Conservation (phyloP, 1,140 invertebrate genomes). For the Glossosoma conforme region DNA sequence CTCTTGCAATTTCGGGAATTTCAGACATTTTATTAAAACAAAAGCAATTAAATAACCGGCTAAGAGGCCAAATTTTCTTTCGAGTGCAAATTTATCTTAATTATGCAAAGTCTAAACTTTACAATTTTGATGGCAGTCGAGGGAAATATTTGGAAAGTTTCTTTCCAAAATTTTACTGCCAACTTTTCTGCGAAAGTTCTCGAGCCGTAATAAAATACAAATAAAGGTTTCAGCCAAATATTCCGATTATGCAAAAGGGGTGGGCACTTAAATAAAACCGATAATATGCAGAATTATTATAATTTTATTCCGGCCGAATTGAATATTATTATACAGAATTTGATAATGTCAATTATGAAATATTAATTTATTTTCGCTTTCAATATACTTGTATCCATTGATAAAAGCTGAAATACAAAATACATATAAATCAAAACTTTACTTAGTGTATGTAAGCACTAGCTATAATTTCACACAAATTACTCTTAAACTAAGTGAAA, state of each 20-base stretch:
- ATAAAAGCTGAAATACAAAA: too few species aligned
- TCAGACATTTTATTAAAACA: slow-evolving; percentile 11
- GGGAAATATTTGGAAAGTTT: slow-evolving; percentile 24
- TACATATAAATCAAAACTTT: too few species aligned
- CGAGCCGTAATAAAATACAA: slow-evolving; percentile 26
- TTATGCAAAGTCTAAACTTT: slow-evolving; percentile 29
- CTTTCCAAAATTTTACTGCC: slow-evolving; percentile 24
- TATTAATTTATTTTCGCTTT: too few species aligned
- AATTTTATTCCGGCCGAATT: too few species aligned
- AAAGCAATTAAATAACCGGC: slow-evolving; percentile 25
- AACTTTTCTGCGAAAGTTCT: slow-evolving; percentile 23
- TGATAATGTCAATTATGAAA: too few species aligned
- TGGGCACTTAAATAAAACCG: too few species aligned
- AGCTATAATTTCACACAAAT: too few species aligned
- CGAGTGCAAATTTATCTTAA: slow-evolving; percentile 29
- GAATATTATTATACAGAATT: too few species aligned
- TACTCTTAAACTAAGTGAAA: too few species aligned
- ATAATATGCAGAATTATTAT: too few species aligned
- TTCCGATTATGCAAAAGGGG: neutral
- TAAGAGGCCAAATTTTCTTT: slow-evolving; percentile 28
- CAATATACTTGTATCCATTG: too few species aligned
- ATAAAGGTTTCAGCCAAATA: slow-evolving; percentile 11
- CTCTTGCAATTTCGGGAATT: slow-evolving; percentile 1
- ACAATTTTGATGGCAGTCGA: slow-evolving; percentile 21
- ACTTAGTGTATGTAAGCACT: too few species aligned